Percentiles rank a stretch among this genome's conserved stretches.
These are phyloP conservation scores for Aphrophora alni DNA, from an alignment of 2,888 invertebrate genomes.

Conservation along the genomic window DNA sequence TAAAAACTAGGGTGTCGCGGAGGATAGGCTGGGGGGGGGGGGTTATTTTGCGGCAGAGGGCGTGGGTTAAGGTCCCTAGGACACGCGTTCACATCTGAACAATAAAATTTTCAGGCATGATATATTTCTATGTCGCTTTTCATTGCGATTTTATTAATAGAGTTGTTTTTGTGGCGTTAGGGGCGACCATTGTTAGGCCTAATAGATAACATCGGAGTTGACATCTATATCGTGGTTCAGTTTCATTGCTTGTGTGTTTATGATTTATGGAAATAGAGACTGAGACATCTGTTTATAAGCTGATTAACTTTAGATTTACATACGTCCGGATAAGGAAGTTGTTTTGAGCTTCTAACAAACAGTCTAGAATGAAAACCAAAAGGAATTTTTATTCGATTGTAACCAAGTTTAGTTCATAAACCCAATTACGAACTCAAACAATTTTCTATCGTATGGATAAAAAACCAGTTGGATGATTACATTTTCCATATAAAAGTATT, in stretches of 20 bases:
- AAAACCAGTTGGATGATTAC: no score
- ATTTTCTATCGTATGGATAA: no score
- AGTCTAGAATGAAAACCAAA: no score
- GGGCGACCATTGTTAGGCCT: constrained; percentile 21
- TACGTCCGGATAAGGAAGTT: not conserved
- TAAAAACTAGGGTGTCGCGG: no score
- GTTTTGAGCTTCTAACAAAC: no score
- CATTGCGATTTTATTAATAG: constrained; percentile 34
- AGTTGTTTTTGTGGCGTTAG: constrained; percentile 24
- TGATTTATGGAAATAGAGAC: not conserved
- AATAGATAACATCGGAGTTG: constrained; percentile 36
- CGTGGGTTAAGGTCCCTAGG: not conserved
- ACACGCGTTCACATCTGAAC: not conserved
- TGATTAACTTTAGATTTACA: not conserved
- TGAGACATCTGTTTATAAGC: not conserved
- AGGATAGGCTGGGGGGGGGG: not conserved
- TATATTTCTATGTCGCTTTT: not conserved
- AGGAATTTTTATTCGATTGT: no score
- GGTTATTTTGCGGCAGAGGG: constrained; percentile 3
- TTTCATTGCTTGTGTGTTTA: not conserved
- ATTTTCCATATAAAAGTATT: no score
- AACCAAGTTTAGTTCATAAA: no score
- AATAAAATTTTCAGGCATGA: not conserved
- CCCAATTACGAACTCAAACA: no score
- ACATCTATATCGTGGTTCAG: constrained; percentile 33